Conservation (phyloP, 2,797 vertebrate genomes). For the Antrozous pallidus region DNA sequence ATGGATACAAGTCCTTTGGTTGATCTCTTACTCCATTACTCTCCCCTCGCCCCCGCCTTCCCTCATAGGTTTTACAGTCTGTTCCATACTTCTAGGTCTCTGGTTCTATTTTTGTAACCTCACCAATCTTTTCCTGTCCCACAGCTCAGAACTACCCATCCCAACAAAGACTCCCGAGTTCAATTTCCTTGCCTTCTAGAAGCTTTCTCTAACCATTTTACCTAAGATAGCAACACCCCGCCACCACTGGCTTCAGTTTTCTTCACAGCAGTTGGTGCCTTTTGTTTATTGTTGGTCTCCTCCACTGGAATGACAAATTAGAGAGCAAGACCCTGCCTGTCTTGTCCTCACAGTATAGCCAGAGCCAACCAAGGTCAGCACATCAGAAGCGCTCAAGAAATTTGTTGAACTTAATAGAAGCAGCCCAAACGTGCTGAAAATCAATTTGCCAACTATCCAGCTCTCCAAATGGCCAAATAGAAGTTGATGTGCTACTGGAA, state of each 20-base stretch:
- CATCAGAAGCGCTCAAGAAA: constrained; percentile 50
- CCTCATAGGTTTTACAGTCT: too few species aligned
- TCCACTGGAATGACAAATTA: constrained; percentile 46
- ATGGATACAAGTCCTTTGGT: too few species aligned
- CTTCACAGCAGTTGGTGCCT: not conserved
- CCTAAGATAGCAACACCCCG: not conserved
- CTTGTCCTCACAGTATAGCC: not conserved
- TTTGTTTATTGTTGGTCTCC: constrained; percentile 40
- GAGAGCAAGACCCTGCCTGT: constrained; percentile 23
- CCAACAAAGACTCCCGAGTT: not conserved
- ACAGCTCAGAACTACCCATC: not conserved
- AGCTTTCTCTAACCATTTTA: constrained; percentile 29
- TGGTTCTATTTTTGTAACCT: not conserved
- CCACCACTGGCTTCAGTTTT: not conserved
- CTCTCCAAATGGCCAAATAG: constrained; percentile 41
- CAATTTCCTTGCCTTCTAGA: not conserved
- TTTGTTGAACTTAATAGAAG: constrained; percentile 52
- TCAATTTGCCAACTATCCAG: constrained; percentile 30
- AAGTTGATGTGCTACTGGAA: constrained; percentile 45
- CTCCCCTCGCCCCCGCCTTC: not conserved
- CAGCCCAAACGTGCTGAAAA: constrained; percentile 16
- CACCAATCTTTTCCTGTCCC: not conserved
- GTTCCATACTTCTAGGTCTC: too few species aligned
- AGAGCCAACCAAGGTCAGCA: constrained; percentile 34
- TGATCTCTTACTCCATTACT: too few species aligned